Base-by-base conservation (phyloP, 2,888 invertebrate genomes). In the Agrypnus murinus region DNA sequence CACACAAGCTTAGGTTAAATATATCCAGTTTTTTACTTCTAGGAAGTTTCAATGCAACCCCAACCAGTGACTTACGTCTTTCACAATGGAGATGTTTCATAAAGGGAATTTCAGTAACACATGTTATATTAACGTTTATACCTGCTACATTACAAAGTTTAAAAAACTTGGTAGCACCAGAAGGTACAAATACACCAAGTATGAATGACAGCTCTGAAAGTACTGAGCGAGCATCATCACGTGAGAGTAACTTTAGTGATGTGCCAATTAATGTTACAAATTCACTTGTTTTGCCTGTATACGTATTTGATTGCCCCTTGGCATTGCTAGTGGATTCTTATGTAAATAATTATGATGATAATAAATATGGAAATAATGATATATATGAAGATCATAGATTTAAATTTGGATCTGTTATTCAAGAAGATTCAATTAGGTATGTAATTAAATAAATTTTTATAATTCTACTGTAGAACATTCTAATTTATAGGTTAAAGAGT, bases 251-350 rank as follows among this genome's bases (percentile, higher is more conserved):
- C 69, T 80, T 79, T 60, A 84, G 83, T 66, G 84, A 84, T 75
- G 83, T 83, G 7, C 83, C 83, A 32, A 81, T 83, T 34, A 83
- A 83, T 75, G 76, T 72, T 10, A 76, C 79, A 31, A 80, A 78
- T 64, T 75, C 79, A 3, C 72, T 83, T 36, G 79, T 78, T 53
- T 76, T 85, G 58, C 92, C 92, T 0, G 83, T 92, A 65, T 92
- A 91, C 78, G 87, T 91, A n/a, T 92, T 91, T 78, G 91, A 92
- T 80, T 92, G 92, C 81, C 89, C 90, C 1, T 82, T 90, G 50
- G 86, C 88, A 19, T 84, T 87, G 69, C 81, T 92, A 36, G 89
- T 90, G n/a, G 88, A 89, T 73, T 86, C 87, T 0, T 84, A 89
- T 40, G 77, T 85, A 17, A 81, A 82, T 70, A 80, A 78, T 69